Evolutionary conservation across 2,888 invertebrate genomes (phyloP), one percentile per base, ranked within the genome.

Genomic region (Cepaea hortensis): DNA sequence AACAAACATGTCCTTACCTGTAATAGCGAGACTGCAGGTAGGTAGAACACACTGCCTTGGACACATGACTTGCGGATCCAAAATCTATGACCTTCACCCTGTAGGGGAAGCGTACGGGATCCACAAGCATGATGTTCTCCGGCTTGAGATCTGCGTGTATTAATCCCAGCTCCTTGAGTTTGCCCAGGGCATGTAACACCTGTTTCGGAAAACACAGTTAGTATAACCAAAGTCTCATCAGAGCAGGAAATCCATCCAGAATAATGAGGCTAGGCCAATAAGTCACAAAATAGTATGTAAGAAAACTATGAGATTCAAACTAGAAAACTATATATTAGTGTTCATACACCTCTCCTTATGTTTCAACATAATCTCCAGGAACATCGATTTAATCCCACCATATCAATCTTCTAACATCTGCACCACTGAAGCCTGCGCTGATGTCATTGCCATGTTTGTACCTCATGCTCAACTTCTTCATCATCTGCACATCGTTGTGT

Each of bases 81-180:
- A 99, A 99, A 96, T 99, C 99, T 93, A 99, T 99, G 82, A 95
- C 99, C 96, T 99, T 99, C 87, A 99, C 99, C 91, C 99, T 96
- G 95, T 99, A 99, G 1, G 99, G 99, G 95, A 99, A 98, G 90
- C 99, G 96, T 87, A 97, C 97, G 80, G 99, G 99, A 95, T 99
- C 99, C 91, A 99, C 99, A 95, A 99, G 95, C 99, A 99, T 99
- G 94, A 99, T 99, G 95, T 99, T 99, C 95, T 99, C 99, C 35
- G 99, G 99, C 95, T 99, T 99, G 94, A 99, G 95, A 95, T 99
- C 99, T 89, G 99, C 99, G 95, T 99, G 99, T 94, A 99, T 99
- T 93, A 99, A 96, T 91, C 99, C 99, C 94, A 99, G 96, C 97
- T 99, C 98, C 97, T 98, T 98, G 89, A 98, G 96, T 95, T 98